A percentile compares a stretch with the other conserved stretches of the same genome.
Conservation (phyloP, 2,888 invertebrate species). For the Malthinus seriepunctatus region DNA sequence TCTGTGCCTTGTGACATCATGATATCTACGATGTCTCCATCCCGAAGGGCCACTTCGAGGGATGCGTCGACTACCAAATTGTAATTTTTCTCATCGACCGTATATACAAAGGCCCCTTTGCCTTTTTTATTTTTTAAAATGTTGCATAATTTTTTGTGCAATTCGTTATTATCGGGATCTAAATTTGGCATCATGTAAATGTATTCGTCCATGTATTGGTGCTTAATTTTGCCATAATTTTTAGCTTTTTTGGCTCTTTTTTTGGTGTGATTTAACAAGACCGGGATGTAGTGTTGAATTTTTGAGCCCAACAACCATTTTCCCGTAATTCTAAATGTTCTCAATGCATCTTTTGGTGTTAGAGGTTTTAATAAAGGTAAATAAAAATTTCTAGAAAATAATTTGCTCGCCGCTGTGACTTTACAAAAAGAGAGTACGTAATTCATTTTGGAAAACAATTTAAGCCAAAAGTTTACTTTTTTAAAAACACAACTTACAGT, state of each 20-base stretch:
- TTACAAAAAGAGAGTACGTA: slow-evolving; percentile 67
- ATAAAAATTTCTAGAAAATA: slow-evolving; percentile 81
- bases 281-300: slow-evolving; percentile 80
- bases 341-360: slow-evolving; percentile 79
- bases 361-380: slow-evolving; percentile 81
- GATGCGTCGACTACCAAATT: slow-evolving; percentile 74
- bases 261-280: slow-evolving; percentile 60
- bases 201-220: slow-evolving; percentile 69
- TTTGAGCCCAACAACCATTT: slow-evolving; percentile 75
- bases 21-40: slow-evolving; percentile 76
- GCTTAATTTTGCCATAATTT: slow-evolving; percentile 68
- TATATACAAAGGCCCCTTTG: slow-evolving; percentile 70
- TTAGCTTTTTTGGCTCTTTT: slow-evolving; percentile 49
- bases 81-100: slow-evolving; percentile 73
- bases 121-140: slow-evolving; percentile 64
- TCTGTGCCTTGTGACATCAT: slow-evolving; percentile 77
- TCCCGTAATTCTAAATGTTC: slow-evolving; percentile 80
- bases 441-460: slow-evolving; percentile 41
- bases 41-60: slow-evolving; percentile 75
- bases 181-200: slow-evolving; percentile 75
- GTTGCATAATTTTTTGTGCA: slow-evolving; percentile 65
- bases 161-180: slow-evolving; percentile 66
- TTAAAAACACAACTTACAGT: slow-evolving; percentile 5
- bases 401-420: slow-evolving; percentile 80
- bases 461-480: background rate